Conservation (phyloP, 2,888 invertebrate genomes). For the Callosobruchus maculatus region DNA sequence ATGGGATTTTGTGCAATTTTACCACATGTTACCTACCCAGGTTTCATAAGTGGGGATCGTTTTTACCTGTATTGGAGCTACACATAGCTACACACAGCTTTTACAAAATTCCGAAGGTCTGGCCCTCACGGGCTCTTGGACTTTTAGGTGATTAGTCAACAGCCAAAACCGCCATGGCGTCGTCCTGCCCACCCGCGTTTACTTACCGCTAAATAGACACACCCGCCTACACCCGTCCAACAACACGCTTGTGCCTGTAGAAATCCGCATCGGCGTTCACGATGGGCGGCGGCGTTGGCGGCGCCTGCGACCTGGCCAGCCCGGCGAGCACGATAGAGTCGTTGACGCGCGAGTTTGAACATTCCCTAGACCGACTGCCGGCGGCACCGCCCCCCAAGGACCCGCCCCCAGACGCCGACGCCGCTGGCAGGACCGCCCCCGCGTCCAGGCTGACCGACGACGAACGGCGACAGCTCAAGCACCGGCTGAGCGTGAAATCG, state of each 20-base stretch:
- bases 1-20: too few species aligned
- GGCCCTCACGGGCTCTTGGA: too few species aligned
- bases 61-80: too few species aligned
- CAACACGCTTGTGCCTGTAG: too few species aligned
- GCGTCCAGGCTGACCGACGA: constrained; percentile 24
- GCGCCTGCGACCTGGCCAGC: constrained; percentile 58
- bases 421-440: constrained; percentile 12
- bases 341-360: constrained; percentile 77
- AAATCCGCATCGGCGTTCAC: constrained; percentile 40
- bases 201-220: too few species aligned
- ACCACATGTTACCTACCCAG: too few species aligned
- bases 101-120: too few species aligned
- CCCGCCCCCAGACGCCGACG: background rate
- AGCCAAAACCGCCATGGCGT: too few species aligned
- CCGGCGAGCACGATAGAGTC: constrained; percentile 78
- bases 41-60: too few species aligned
- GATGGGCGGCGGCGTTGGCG: constrained; percentile 25
- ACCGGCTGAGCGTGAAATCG: constrained; percentile 15
- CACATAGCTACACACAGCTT: too few species aligned
- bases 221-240: background rate
- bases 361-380: constrained; percentile 61
- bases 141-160: too few species aligned
- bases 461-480: background rate
- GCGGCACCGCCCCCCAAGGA: constrained; percentile 1
- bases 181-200: too few species aligned